These are phyloP conservation scores for Alviniconcha marisindica DNA, from an alignment of 1,140 invertebrate genomes.

Conservation along the genomic window DNA sequence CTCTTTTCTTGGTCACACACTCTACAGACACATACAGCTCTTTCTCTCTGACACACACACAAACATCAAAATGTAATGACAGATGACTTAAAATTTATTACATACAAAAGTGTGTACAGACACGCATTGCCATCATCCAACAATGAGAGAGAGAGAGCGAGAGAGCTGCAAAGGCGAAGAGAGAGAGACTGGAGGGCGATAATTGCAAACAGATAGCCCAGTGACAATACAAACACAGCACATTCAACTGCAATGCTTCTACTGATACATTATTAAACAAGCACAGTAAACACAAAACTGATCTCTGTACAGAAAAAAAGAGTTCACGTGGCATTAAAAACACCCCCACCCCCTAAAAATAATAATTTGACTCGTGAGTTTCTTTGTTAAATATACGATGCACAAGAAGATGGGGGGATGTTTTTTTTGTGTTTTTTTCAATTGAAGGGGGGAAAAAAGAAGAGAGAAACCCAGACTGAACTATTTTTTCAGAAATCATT, in stretches of 20 bases:
- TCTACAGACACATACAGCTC: background rate
- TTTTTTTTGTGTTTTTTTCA: too few species aligned
- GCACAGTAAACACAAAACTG: background rate
- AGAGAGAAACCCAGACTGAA: too few species aligned
- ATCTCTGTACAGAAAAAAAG: background rate
- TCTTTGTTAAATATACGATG: too few species aligned
- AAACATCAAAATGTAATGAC: background rate
- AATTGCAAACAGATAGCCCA: background rate
- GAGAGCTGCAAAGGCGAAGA: background rate
- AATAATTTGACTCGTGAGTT: too few species aligned
- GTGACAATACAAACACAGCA: conserved; percentile 1
- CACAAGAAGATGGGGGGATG: too few species aligned
- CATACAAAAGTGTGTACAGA: conserved; percentile 20
- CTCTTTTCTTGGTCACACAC: background rate
- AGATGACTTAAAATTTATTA: conserved; percentile 14
- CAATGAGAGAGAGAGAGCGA: conserved; percentile 6
- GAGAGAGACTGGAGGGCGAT: background rate
- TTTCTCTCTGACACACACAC: background rate
- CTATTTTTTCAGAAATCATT: too few species aligned
- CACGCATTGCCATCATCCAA: conserved; percentile 1
- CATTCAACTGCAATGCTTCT: background rate
- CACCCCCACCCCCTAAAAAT: too few species aligned
- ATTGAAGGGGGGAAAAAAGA: too few species aligned
- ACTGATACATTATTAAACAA: background rate
- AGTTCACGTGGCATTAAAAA: too few species aligned